A percentile compares a stretch with the other conserved stretches of the same genome.
Conservation (phyloP, 1,140 invertebrate species). For the Pinna nobilis region DNA sequence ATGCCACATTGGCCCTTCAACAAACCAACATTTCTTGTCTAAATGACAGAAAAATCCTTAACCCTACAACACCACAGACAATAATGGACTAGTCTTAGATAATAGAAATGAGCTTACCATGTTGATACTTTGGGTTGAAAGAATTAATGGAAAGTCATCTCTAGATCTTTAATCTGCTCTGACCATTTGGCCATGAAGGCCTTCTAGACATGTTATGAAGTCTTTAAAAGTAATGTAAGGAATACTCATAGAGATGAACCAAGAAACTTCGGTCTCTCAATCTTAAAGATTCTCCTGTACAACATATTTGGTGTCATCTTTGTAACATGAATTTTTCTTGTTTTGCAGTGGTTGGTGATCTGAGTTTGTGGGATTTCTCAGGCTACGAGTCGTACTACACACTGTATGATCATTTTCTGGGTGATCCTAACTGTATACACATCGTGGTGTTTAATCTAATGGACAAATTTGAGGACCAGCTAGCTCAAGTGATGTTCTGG, state of each 20-base stretch:
- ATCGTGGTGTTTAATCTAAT: constrained; percentile 85
- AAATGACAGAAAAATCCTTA: too few relatives aligned
- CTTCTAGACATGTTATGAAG: too few relatives aligned
- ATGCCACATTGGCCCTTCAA: too few relatives aligned
- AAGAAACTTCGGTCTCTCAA: background rate
- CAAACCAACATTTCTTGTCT: too few relatives aligned
- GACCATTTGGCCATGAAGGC: too few relatives aligned
- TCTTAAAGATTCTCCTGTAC: background rate
- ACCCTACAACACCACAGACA: too few relatives aligned
- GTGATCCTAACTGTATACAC: constrained; percentile 82
- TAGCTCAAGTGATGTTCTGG: constrained; percentile 88
- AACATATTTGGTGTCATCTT: background rate
- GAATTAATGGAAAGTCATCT: too few relatives aligned
- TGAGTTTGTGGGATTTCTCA: constrained; percentile 89
- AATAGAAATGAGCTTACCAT: too few relatives aligned
- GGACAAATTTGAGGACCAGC: constrained; percentile 83
- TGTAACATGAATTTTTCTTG: background rate
- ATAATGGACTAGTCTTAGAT: too few relatives aligned
- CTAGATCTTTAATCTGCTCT: too few relatives aligned
- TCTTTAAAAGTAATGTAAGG: background rate
- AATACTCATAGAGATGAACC: background rate
- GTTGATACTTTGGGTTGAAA: too few relatives aligned
- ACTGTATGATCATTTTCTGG: constrained; percentile 86
- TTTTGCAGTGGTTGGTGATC: constrained; percentile 80
- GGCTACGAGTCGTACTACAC: constrained; percentile 87